Evolutionary conservation across 2,797 vertebrate genomes (phyloP), one percentile per base, ranked within the genome.

Genomic region (Astyanax mexicanus): DNA sequence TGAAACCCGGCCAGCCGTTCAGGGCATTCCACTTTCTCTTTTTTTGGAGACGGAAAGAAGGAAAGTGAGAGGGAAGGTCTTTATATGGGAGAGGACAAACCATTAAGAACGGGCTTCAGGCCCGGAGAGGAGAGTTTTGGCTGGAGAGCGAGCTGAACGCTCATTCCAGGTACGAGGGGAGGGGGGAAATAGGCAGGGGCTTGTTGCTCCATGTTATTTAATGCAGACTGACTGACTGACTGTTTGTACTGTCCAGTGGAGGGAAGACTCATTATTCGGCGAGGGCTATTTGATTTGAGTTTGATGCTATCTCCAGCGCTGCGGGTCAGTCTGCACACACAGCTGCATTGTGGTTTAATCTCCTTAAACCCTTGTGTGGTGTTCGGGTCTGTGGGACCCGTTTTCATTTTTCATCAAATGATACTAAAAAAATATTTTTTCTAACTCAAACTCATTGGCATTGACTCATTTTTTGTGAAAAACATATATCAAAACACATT

Each of bases 321-420:
- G 8, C 21, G 60, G 67, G 37, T 54, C 38, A 23, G n/a, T 21
- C 51, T 66, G 11, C 49, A 76, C 45, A 83, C 66, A 79, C 74
- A 78, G 69, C 77, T 78, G 66, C 64, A 64, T 32, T 78, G 29
- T 76, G 62, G 45, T 81, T 49, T 57, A 76, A 67, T 74, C 44
- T 37, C 47, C 23, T n/a, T n/a, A n/a, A n/a, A n/a, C n/a, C n/a
- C n/a, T n/a, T n/a, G n/a, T n/a, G n/a, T n/a, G n/a, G n/a, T n/a
- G n/a, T n/a, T n/a, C n/a, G n/a, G n/a, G n/a, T n/a, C n/a, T n/a
- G n/a, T n/a, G n/a, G n/a, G n/a, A n/a, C n/a, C n/a, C n/a, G n/a
- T n/a, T n/a, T n/a, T n/a, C n/a, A n/a, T n/a, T n/a, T n/a, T n/a
- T n/a, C n/a, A n/a, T n/a, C n/a, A n/a, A n/a, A n/a, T n/a, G n/a